A percentile compares a stretch with the other conserved stretches of the same genome.
Conservation (phyloP, 2,113 vertebrate genomes). For the Siphamia tubifer region DNA sequence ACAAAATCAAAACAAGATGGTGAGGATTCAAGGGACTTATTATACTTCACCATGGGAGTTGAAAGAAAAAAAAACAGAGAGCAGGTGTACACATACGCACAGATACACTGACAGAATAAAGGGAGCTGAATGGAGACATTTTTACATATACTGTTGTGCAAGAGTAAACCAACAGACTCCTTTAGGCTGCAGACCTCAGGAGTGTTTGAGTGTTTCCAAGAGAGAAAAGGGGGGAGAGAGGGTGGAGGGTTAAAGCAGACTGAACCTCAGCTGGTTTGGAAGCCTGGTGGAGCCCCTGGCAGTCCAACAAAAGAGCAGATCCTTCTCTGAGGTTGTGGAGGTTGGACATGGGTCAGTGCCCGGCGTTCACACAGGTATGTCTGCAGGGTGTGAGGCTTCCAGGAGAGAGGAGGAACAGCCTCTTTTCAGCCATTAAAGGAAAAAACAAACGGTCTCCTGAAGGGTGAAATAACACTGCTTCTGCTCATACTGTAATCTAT, state of each 20-base stretch:
- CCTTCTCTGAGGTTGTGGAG: constrained; percentile 55
- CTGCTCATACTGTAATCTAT: constrained; percentile 47
- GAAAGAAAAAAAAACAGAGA: constrained; percentile 26
- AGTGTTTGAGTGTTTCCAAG: constrained; percentile 40
- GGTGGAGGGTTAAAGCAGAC: constrained; percentile 46
- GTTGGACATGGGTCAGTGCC: constrained; percentile 60
- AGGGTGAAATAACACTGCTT: constrained; percentile 20
- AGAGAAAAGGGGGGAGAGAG: neutral
- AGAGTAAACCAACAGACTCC: constrained; percentile 59
- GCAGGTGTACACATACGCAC: constrained; percentile 40
- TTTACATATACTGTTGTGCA: constrained; percentile 26
- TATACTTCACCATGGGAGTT: constrained; percentile 49
- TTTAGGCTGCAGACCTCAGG: constrained; percentile 68
- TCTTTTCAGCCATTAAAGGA: constrained; percentile 66
- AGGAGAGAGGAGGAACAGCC: constrained; percentile 50
- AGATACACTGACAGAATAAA: constrained; percentile 1
- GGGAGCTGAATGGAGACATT: constrained; percentile 35
- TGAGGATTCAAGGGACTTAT: constrained; percentile 63
- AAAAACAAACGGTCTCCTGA: constrained; percentile 59
- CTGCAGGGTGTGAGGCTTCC: constrained; percentile 26
- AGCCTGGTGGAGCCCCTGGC: constrained; percentile 60
- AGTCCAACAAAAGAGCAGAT: constrained; percentile 44
- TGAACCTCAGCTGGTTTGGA: constrained; percentile 67
- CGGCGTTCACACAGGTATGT: constrained; percentile 56
- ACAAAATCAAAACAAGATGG: constrained; percentile 63